Conservation (phyloP, 2,797 vertebrate genomes). For the Hemitrygon akajei region DNA sequence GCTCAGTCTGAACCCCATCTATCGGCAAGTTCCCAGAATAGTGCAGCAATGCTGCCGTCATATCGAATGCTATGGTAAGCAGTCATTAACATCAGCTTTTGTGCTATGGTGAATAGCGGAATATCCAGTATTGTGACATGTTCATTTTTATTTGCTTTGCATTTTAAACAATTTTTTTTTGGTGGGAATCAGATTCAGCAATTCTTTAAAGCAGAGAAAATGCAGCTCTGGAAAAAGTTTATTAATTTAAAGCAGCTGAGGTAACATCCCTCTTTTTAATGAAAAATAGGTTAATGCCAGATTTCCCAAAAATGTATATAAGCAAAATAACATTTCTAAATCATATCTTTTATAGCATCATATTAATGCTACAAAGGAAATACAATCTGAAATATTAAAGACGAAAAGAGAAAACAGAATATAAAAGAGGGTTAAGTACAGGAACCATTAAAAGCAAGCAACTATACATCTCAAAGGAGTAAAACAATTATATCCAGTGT, state of each 20-base stretch:
- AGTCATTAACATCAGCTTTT: too few species aligned
- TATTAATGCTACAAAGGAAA: neutral
- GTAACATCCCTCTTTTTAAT: neutral
- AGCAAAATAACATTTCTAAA: neutral
- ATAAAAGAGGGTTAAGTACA: neutral
- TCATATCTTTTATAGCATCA: neutral
- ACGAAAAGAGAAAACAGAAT: neutral
- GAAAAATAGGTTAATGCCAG: neutral
- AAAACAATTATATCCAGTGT: too few species aligned
- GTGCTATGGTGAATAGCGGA: neutral
- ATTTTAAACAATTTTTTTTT: neutral
- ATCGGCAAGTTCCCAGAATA: conserved; percentile 75
- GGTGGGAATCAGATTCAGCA: neutral
- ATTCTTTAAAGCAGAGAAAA: neutral
- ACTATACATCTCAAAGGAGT: neutral
- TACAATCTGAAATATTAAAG: neutral
- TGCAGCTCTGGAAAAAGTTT: neutral
- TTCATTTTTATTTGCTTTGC: neutral
- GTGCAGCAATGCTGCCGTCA: conserved; percentile 80
- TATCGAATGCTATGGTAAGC: conserved; percentile 73
- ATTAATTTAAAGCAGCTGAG: neutral
- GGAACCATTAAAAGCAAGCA: neutral
- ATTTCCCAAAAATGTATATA: neutral
- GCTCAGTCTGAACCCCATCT: conserved; percentile 84
- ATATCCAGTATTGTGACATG: neutral